A percentile compares a stretch with the other conserved stretches of the same genome.
phyloP scores from a whole-genome alignment of 2,888 invertebrate species.

The Protophormia terraenovae region DNA sequence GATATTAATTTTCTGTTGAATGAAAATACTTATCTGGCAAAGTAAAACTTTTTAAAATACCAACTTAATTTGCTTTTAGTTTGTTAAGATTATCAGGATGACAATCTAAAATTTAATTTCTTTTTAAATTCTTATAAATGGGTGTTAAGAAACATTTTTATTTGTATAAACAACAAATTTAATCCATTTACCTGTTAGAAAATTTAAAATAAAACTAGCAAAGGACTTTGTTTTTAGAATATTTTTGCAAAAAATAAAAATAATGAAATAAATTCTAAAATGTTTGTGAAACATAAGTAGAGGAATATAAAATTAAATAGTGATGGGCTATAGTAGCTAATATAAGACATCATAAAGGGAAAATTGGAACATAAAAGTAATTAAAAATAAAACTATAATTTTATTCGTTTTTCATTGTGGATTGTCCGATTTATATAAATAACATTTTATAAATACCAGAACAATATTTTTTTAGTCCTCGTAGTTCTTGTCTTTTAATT shows the following conservation, averaged over 20 bases:
- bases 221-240: conserved; percentile 8
- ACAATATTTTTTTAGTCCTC: no score
- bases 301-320: no score
- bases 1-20: background rate
- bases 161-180: background rate
- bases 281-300: background rate
- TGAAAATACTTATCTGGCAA: background rate
- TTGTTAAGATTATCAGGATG: background rate
- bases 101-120: background rate
- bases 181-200: conserved; percentile 3
- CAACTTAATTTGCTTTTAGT: background rate
- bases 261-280: conserved; percentile 10
- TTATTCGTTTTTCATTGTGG: no score
- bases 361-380: no score
- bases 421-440: no score
- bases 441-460: no score
- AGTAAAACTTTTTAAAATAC: background rate
- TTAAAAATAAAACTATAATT: no score
- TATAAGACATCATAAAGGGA: background rate
- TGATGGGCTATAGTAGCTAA: no score
- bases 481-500: no score
- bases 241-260: conserved; percentile 17
- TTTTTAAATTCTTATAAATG: background rate
- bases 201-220: background rate
- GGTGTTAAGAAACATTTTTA: background rate